These are phyloP conservation scores for Elaphurus davidianus DNA, from an alignment of 2,113 vertebrate species.

Conservation along the genomic window DNA sequence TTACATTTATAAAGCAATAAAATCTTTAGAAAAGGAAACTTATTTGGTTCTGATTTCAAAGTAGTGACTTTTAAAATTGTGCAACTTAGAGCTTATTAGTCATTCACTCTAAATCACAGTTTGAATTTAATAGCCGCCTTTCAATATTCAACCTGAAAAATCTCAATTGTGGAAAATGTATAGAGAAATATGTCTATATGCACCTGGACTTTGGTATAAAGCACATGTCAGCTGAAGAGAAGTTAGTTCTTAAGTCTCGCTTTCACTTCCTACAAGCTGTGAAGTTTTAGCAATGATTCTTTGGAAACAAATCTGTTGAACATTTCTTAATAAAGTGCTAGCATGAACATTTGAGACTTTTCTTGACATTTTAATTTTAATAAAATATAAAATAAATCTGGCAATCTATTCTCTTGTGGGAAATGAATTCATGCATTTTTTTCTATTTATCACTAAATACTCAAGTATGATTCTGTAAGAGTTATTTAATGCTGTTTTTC, in stretches of 20 bases:
- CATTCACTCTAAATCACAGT: neutral
- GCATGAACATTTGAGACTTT: neutral
- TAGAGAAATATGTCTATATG: neutral
- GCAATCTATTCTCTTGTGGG: neutral
- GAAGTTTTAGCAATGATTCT: conserved; percentile 13
- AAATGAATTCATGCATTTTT: neutral
- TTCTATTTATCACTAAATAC: neutral
- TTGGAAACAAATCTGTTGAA: neutral
- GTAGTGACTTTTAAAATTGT: neutral
- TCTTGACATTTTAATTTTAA: conserved; percentile 55
- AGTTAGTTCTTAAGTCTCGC: neutral
- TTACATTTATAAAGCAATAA: neutral
- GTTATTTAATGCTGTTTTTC: neutral
- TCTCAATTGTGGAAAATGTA: neutral
- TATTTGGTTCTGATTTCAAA: neutral
- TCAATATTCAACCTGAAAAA: neutral
- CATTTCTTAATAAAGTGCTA: neutral
- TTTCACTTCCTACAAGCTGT: neutral
- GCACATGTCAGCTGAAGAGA: neutral
- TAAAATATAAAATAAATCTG: conserved; percentile 37
- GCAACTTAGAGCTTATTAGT: neutral
- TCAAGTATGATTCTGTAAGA: neutral
- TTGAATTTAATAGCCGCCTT: neutral
- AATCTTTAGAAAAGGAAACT: neutral
- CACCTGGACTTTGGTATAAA: neutral